Conservation (phyloP, 2,888 invertebrate genomes). For the Thalpophila matura region DNA sequence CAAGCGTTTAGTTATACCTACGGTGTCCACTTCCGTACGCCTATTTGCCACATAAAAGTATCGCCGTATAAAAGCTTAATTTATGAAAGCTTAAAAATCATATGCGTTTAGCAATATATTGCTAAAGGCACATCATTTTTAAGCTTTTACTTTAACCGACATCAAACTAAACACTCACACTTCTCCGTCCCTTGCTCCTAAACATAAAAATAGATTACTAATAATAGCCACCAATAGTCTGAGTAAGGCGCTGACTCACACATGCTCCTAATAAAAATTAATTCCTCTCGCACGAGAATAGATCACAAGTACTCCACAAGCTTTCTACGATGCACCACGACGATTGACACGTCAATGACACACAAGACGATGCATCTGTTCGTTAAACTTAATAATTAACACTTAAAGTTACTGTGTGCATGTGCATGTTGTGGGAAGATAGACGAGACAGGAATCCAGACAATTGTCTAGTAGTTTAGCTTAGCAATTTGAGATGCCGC, state of each 20-base stretch:
- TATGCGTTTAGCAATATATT: too few species aligned
- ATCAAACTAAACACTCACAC: slow-evolving; percentile 11
- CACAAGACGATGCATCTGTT: slow-evolving; percentile 60
- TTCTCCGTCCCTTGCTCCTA: background rate
- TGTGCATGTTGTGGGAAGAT: slow-evolving; percentile 30
- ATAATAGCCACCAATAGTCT: slow-evolving; percentile 11
- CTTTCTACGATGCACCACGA: slow-evolving; percentile 32
- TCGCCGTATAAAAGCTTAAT: too few species aligned
- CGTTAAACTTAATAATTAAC: slow-evolving; percentile 76
- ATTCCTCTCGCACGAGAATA: slow-evolving; percentile 28
- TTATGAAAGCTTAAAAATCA: background rate
- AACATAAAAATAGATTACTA: slow-evolving; percentile 28
- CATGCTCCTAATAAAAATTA: slow-evolving; percentile 16
- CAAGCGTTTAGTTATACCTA: too few species aligned
- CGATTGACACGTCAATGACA: slow-evolving; percentile 56
- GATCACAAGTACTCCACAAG: slow-evolving; percentile 15
- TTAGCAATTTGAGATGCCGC: too few species aligned
- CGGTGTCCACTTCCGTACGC: too few species aligned
- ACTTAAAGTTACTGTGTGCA: slow-evolving; percentile 68
- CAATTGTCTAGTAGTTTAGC: background rate
- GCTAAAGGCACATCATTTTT: too few species aligned
- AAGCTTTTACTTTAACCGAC: too few species aligned
- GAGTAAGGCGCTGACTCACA: slow-evolving; percentile 23
- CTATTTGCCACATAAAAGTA: too few species aligned
- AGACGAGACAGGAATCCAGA: background rate